These are phyloP conservation scores for Rotaria macrura DNA, from an alignment of 2,888 invertebrate species.

Conservation along the genomic window DNA sequence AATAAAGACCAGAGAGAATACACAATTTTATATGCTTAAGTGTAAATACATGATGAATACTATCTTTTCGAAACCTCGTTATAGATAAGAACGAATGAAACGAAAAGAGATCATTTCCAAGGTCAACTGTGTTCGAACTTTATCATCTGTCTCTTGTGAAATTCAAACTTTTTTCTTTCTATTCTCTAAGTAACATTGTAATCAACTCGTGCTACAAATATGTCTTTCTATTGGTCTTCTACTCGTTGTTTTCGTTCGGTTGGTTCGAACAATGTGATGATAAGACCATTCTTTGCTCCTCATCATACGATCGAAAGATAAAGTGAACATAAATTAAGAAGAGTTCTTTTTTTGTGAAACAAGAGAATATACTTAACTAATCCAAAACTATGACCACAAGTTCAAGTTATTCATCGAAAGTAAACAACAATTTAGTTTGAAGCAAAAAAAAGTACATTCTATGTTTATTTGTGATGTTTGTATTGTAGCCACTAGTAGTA, in stretches of 20 bases:
- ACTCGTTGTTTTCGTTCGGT: not conserved
- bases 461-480: not conserved
- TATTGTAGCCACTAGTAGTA: not conserved
- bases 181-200: not conserved
- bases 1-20: not conserved
- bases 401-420: not conserved
- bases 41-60: not conserved
- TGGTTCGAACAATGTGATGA: not conserved
- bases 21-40: not conserved
- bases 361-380: not conserved
- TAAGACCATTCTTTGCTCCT: not conserved
- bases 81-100: not conserved
- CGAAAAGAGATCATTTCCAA: not conserved
- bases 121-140: not conserved
- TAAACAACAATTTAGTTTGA: not conserved
- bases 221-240: not conserved
- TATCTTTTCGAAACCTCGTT: not conserved
- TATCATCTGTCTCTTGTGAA: not conserved
- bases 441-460: not conserved
- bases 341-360: not conserved
- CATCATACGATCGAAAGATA: not conserved
- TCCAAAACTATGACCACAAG: not conserved
- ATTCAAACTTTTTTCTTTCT: not conserved
- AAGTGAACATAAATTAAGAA: not conserved
- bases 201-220: no score